Conservation (phyloP, 1,140 invertebrate genomes). For the Rhopalosiphum maidis region DNA sequence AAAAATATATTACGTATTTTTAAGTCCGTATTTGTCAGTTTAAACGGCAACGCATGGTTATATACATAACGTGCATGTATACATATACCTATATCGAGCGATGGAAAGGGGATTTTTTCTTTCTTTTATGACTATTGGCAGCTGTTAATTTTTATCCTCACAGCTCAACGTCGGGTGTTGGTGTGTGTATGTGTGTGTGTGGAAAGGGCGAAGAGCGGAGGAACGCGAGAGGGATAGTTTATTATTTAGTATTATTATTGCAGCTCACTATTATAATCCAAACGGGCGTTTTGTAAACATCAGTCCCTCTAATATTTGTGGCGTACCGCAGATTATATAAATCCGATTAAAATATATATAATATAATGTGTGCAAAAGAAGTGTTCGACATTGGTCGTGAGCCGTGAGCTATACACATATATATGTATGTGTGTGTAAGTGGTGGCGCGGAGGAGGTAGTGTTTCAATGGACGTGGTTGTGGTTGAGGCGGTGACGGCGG, state of each 20-base stretch:
- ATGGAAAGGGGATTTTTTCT: neutral
- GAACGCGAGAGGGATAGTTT: neutral
- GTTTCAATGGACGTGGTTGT: no score
- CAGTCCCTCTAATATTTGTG: slow-evolving; percentile 18
- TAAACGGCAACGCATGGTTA: neutral
- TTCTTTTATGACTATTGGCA: neutral
- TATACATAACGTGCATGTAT: no score
- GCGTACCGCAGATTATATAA: slow-evolving; percentile 45
- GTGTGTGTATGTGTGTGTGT: neutral
- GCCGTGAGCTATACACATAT: neutral
- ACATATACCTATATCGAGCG: neutral
- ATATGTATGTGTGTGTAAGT: neutral
- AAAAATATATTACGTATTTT: neutral
- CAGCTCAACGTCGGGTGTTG: neutral
- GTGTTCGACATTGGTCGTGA: neutral
- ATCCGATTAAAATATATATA: slow-evolving; percentile 21
- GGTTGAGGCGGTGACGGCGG: neutral
- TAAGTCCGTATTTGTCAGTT: neutral
- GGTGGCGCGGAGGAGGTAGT: no score
- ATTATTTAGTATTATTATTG: slow-evolving; percentile 45
- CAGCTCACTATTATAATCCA: slow-evolving; percentile 35
- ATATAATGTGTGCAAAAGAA: neutral
- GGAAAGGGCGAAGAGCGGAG: neutral
- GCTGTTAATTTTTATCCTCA: slow-evolving; percentile 31
- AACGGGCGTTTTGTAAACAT: slow-evolving; percentile 33